Conservation (phyloP, 2,113 vertebrate genomes). For the Larimichthys polyactis region DNA sequence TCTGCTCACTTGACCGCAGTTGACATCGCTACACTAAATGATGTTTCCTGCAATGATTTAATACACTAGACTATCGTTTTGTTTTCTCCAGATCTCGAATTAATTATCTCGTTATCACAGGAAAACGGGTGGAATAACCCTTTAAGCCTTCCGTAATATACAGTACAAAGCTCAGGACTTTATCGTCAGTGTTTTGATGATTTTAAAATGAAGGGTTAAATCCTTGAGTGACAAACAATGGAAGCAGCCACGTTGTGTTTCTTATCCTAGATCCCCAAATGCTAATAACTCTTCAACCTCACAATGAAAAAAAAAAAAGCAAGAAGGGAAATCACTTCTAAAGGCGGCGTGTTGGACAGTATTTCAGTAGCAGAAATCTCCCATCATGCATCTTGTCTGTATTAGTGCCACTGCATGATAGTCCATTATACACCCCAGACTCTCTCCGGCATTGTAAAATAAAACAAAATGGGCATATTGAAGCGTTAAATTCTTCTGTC, state of each 20-base stretch:
- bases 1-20: no score
- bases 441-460: slow-evolving; percentile 25
- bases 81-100: no score
- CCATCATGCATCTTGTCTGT: slow-evolving; percentile 13
- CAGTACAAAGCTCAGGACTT: no score
- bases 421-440: not conserved
- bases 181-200: no score
- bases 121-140: no score
- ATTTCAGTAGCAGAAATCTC: slow-evolving; percentile 9
- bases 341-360: not conserved
- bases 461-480: slow-evolving; percentile 42
- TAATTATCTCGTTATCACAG: no score
- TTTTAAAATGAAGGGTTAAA: no score
- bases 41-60: no score
- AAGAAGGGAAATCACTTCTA: not conserved
- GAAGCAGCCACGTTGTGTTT: not conserved
- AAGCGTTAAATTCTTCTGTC: slow-evolving; percentile 22
- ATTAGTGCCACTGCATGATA: not conserved
- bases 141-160: no score
- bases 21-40: no score
- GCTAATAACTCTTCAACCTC: not conserved
- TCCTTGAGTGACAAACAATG: no score
- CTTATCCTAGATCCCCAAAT: not conserved
- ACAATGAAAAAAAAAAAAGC: not conserved
- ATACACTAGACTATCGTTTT: no score